Evolutionary conservation across 2,888 invertebrate species (phyloP).

Genomic region (Agriopis aurantiaria): DNA sequence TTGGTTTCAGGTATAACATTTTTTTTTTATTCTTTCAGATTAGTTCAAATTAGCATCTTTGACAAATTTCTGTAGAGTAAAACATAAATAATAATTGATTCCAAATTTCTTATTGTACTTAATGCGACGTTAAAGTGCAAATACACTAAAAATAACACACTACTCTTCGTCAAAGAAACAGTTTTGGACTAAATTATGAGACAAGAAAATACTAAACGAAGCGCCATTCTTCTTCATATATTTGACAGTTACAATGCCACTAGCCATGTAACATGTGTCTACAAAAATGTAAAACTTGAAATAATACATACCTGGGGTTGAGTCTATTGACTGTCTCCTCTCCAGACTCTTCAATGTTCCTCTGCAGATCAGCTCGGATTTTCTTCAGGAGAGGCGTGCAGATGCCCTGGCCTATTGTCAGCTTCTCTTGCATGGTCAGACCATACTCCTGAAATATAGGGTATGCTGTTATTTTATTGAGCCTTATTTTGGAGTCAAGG

Average conservation of each 20-base stretch:
- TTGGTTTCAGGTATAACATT: too few species aligned
- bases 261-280: neutral
- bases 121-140: too few species aligned
- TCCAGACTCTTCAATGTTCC: slow-evolving; percentile 95
- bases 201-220: too few species aligned
- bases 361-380: slow-evolving; percentile 96
- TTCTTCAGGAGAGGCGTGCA: slow-evolving; percentile 98
- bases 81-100: too few species aligned
- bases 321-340: slow-evolving; percentile 98
- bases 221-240: too few species aligned
- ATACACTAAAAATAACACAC: too few species aligned
- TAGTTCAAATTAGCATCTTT: too few species aligned
- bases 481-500: neutral
- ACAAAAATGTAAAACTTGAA: neutral
- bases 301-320: slow-evolving; percentile 92
- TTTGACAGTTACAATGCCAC: neutral
- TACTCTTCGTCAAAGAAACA: too few species aligned
- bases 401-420: slow-evolving; percentile 98
- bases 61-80: too few species aligned
- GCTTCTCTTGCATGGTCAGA: slow-evolving; percentile 96
- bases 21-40: too few species aligned
- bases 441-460: slow-evolving; percentile 94
- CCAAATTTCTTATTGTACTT: too few species aligned
- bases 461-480: neutral
- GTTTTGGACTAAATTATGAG: too few species aligned